These are phyloP conservation scores for Cephus cinctus DNA, from an alignment of 1,140 invertebrate genomes.

Conservation along the genomic window DNA sequence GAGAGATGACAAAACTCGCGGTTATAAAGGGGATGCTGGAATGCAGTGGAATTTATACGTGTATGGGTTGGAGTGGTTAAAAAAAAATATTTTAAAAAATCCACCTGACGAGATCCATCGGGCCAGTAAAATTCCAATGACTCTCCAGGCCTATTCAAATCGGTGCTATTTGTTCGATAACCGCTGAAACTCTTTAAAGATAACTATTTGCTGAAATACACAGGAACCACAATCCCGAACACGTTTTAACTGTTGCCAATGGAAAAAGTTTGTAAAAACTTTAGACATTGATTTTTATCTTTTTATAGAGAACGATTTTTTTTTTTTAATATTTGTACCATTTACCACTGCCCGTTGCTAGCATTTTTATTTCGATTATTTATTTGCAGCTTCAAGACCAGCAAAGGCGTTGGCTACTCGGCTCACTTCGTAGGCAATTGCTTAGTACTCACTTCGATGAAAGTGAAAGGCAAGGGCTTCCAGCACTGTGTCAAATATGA, in stretches of 20 bases:
- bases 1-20: too few species aligned
- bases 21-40: neutral
- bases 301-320: too few species aligned
- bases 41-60: too few species aligned
- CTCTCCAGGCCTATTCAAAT: too few species aligned
- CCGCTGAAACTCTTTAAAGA: too few species aligned
- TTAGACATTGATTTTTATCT: neutral
- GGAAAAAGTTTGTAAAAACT: neutral
- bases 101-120: too few species aligned
- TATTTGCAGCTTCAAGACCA: conserved; percentile 91
- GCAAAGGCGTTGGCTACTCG: conserved; percentile 98
- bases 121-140: too few species aligned
- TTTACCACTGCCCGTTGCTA: neutral
- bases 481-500: conserved; percentile 99
- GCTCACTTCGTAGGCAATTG: conserved; percentile 99
- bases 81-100: too few species aligned
- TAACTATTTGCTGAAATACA: too few species aligned
- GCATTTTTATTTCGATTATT: conserved; percentile 20
- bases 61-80: too few species aligned
- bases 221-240: too few species aligned
- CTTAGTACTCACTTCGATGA: conserved; percentile 97
- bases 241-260: neutral
- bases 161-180: too few species aligned
- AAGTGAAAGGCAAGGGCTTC: conserved; percentile 98
- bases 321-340: neutral